A percentile compares a stretch with the other conserved stretches of the same genome.
These are phyloP conservation scores for Sitobion miscanthi DNA, from an alignment of 1,140 invertebrate genomes.

Conservation along the genomic window DNA sequence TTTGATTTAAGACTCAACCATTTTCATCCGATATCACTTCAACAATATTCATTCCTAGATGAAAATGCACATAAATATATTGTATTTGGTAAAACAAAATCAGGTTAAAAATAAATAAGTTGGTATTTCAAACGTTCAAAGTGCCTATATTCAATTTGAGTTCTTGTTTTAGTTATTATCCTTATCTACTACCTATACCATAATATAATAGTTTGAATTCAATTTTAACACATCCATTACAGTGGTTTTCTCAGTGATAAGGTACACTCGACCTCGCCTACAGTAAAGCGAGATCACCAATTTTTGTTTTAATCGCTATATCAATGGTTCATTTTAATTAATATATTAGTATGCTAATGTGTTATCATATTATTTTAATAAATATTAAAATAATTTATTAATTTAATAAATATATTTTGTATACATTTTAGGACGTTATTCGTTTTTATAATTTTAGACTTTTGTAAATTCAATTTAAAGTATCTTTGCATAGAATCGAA, in stretches of 20 bases:
- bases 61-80: not conserved
- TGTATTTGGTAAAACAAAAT: not conserved
- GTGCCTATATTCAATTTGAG: not conserved
- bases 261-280: too few relatives aligned
- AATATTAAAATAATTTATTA: not conserved
- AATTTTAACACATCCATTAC: too few relatives aligned
- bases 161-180: not conserved
- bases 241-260: too few relatives aligned
- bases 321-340: not conserved
- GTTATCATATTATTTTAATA: not conserved
- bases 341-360: not conserved
- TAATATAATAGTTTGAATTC: not conserved
- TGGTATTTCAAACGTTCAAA: not conserved
- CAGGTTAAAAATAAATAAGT: not conserved
- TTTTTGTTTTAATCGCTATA: too few relatives aligned
- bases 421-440: not conserved
- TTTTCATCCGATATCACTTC: not conserved
- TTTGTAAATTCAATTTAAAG: not conserved
- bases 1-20: not conserved
- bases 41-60: not conserved
- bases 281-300: too few relatives aligned
- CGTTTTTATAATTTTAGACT: not conserved
- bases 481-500: not conserved
- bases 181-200: too few relatives aligned
- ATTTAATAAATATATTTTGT: not conserved